phyloP scores from a whole-genome alignment of 2,797 vertebrate species.

The Danio tinwini region DNA sequence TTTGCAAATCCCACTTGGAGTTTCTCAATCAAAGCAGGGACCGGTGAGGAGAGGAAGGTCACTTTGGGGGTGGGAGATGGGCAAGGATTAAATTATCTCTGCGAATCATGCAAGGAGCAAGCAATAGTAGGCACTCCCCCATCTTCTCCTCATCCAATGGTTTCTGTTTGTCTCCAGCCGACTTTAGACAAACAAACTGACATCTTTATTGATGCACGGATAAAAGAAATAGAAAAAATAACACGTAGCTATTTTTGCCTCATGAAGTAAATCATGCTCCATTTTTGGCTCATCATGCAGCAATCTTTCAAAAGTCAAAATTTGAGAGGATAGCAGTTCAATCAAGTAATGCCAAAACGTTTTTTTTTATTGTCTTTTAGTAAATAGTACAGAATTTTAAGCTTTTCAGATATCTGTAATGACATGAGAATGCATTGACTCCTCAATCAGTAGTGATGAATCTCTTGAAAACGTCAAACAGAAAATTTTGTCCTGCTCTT shows the following conservation, averaged over 20 bases:
- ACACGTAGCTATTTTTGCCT: slow-evolving; percentile 25
- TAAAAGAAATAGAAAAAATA: too few species aligned
- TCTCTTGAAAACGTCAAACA: slow-evolving; percentile 5
- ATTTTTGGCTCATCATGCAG: slow-evolving; percentile 45
- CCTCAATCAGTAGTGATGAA: neutral
- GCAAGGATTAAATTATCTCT: slow-evolving; percentile 39
- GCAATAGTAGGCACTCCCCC: neutral
- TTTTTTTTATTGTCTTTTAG: slow-evolving; percentile 37
- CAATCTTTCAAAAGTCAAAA: slow-evolving; percentile 44
- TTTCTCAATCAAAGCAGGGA: slow-evolving; percentile 19
- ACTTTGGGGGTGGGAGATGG: neutral
- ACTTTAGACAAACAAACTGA: slow-evolving; percentile 45
- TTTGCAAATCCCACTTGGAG: slow-evolving; percentile 42
- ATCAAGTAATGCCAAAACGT: slow-evolving; percentile 37
- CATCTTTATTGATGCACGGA: slow-evolving; percentile 53
- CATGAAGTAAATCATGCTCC: slow-evolving; percentile 50
- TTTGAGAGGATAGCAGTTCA: slow-evolving; percentile 53
- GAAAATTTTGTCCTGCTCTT: neutral
- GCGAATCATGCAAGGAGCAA: slow-evolving; percentile 29
- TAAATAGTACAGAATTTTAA: neutral
- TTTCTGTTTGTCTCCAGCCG: slow-evolving; percentile 41
- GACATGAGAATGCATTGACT: neutral
- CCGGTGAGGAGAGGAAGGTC: slow-evolving; percentile 10
- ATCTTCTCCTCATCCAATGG: neutral
- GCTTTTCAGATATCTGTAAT: neutral